Evolutionary conservation across 2,797 vertebrate species (phyloP), one percentile per base, ranked within the genome.

Genomic region (Synanceia verrucosa): DNA sequence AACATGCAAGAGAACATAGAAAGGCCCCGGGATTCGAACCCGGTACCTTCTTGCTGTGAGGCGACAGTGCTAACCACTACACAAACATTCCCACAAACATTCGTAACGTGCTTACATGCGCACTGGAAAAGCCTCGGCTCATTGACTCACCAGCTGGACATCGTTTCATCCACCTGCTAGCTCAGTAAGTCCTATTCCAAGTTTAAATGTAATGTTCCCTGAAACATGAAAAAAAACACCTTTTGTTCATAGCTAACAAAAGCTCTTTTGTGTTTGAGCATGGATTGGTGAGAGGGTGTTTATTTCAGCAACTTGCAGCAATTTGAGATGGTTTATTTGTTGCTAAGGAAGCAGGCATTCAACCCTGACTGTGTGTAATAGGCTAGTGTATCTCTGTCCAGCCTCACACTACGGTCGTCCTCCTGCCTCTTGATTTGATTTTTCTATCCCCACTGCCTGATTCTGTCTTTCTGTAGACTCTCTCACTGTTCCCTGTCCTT

Each of bases 321-420:
- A 62, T 74, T 81, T 68, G 14, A 50, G 26, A 50, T 4, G 0
- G 50, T 53, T 64, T 64, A 43, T 67, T 47, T 72, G 65, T 80
- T 71, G 51, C 76, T 43, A 71, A 65, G 57, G 73, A 62, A 61
- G 65, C 48, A 41, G 52, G 24, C 56, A 18, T 80, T 52, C 66
- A 50, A 26, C 66, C 63, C 71, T 81, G 74, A 80, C 68, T 52
- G 0, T 46, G 36, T 41, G 52, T 76, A 65, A 64, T 53, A 36
- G 60, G 28, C 23, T 56, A 11, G 26, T 53, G 47, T 58, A 24
- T 66, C 53, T 82, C 56, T 70, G 62, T 63, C 41, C 13, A 37
- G 50, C 39, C 36, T 33, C 47, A 6, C 23, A 4, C 24, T 36
- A 41, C 16, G 11, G 75, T 63, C 37, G 29, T 34, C 67, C 31